Evolutionary conservation across 2,888 invertebrate species (phyloP), one percentile per base, ranked within the genome.

Genomic region (Auanema sp.): DNA sequence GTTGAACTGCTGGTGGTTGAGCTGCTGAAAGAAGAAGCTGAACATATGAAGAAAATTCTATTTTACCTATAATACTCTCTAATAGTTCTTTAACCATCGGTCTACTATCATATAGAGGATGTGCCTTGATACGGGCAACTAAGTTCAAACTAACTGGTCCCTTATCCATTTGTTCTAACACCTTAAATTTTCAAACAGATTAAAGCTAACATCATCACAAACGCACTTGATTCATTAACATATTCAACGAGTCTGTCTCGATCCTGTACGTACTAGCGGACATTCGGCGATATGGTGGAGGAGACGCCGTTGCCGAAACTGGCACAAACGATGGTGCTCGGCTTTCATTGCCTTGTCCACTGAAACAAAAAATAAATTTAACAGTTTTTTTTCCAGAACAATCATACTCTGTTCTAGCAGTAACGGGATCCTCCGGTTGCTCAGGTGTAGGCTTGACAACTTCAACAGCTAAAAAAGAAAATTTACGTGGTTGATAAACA

Each of bases 131-230:
- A 54, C 79, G 63, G 10, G 77, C 76, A 49, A 83, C 72, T 50
- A 81, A 62, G 58, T 83, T 81, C 64, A 81, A 64, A 65, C 74
- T 78, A 18, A 83, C 82, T 6, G 80, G 79, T 0, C 82, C 82
- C 44, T 77, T 79, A 56, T 83, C 82, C 81, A 83, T 83, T 54
- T 83, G 82, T 60, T 82, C 82, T 12, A 82, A 68, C 1, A 79
- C 73, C 77, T 77, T n/a, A n/a, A n/a, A n/a, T n/a, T n/a, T n/a
- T n/a, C n/a, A n/a, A n/a, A n/a, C n/a, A n/a, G n/a, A n/a, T n/a
- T n/a, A n/a, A n/a, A n/a, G n/a, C n/a, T n/a, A n/a, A n/a, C n/a
- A n/a, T n/a, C n/a, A n/a, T n/a, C n/a, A 33, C 3, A 33, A 33
- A 33, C 8, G 33, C 24, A 78, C 77, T 71, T 81, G 81, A 61